Base-by-base conservation (phyloP, 2,888 invertebrate genomes). In the Acheta domesticus region DNA sequence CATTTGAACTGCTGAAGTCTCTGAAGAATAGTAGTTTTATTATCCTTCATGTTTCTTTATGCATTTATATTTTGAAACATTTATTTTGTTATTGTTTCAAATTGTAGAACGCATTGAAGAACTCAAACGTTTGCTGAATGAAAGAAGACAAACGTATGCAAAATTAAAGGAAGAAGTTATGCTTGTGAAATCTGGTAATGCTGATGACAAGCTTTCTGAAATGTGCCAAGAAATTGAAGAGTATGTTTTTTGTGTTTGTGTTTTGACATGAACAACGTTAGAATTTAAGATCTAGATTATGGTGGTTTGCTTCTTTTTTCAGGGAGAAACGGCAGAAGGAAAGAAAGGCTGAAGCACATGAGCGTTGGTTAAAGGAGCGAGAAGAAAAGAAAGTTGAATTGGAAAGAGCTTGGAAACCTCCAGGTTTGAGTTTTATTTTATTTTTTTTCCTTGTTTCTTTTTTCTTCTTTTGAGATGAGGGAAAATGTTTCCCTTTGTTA, bases 191-290 rank as follows among this genome's bases (percentile, higher is more conserved):
- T 87, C 89, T 82, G 91, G 91, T 76, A 85, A 78, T 36, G 78
- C 90, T 0, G 96, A 96, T 82, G 93, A 93, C 3, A 90, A 93
- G 79, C 85, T 97, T 0, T 90, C 92, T 75, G 92, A 93, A 82
- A 91, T 96, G 87, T 94, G 93, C 91, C 87, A 90, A 16, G 89
- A 91, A 82, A 92, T 96, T 14, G 94, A 96, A 83, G 90, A 91
- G 84, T 88, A 84, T 19, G n/a, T 19, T 76, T 62, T 62, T 62
- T 19, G 1, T 62, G 4, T 12, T 62, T 62, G 62, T 62, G 16
- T 12, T 77, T 19, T 73, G 36, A 21, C 75, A 12, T n/a, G 16
- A 75, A 14, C 12, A 48, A 11, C n/a, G 20, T 76, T 76, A 49
- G n/a, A 77, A 36, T 77, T 14, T 48, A 36, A 8, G 8, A 36